Conservation (phyloP, 2,797 vertebrate species). For the Apodemus agrarius region DNA sequence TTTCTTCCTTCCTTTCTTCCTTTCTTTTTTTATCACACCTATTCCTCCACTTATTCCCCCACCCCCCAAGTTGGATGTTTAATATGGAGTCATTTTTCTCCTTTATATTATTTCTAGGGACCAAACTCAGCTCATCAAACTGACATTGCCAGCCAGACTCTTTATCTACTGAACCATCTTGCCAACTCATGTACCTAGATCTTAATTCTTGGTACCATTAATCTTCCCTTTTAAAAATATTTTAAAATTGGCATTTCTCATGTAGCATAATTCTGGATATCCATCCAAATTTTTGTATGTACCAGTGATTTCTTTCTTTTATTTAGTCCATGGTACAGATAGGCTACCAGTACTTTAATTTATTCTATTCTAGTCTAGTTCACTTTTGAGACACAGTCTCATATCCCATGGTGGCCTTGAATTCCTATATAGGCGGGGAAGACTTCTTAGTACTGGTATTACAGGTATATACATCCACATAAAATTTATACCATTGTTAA, state of each 20-base stretch:
- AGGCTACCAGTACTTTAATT: neutral
- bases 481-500: conserved; percentile 35
- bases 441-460: neutral
- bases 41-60: neutral
- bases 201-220: conserved; percentile 4
- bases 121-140: neutral
- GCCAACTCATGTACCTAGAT: neutral
- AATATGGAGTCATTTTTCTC: neutral
- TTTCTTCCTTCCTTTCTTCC: no score
- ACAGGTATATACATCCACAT: neutral
- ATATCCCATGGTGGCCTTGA: neutral
- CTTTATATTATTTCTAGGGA: neutral
- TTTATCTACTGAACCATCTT: neutral
- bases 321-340: neutral
- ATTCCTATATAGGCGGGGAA: neutral
- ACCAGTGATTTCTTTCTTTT: conserved; percentile 1
- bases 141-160: neutral
- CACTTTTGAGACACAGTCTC: neutral
- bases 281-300: neutral
- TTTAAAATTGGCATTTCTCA: conserved; percentile 14
- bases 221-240: conserved; percentile 47
- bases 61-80: neutral
- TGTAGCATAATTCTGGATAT: conserved; percentile 20
- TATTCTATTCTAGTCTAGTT: neutral
- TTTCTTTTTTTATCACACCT: neutral